Base-by-base conservation (phyloP, 2,113 vertebrate genomes). In the Peromyscus polionotus region DNA sequence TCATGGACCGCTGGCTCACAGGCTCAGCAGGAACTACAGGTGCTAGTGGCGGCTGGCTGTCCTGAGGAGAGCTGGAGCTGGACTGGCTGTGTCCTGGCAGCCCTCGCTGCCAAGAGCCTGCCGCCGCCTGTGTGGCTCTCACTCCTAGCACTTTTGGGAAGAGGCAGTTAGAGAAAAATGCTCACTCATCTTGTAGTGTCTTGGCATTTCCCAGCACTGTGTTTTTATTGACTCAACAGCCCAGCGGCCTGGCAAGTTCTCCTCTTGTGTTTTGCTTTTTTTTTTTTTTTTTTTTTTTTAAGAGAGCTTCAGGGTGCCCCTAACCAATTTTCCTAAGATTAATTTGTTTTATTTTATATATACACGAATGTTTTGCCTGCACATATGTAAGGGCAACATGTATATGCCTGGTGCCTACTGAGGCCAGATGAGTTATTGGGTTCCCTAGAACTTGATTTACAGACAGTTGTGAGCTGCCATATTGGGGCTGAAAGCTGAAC, bases 161-260 rank as follows among this genome's bases (percentile, higher is more conserved):
- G 90, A 93, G 59, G 72, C 63, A 84, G 39, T 3, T 6, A 0
- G 8, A 80, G 67, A 77, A 89, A 94, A 61, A 76, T 20, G 31
- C 59, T 79, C 36, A 5, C 42, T 88, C 70, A 77, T 59, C 51
- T 70, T 36, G 36, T 70, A 90, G 91, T 85, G 57, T 42, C 70
- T 31, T 75, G 75, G 90, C 48, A 51, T 97, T 65, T 90, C 90
- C 45, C 19, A 85, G 94, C 57, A 79, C 81, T 24, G 24, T 5
- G 0, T 79, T 96, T 76, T 42, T 90, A 75, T 16, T 85, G 91
- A 91, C 73, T 48, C 54, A 33, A 24, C 57, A 88, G 88, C 7
- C 36, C 68, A 61, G 76, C 39, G 20, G 76, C 61, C 85, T 94
- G 91, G 42, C 33, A 94, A 57, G 48, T 93, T 93, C 13, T 83